phyloP scores from a whole-genome alignment of 2,797 vertebrate species.

The Acanthurus lineatus region DNA sequence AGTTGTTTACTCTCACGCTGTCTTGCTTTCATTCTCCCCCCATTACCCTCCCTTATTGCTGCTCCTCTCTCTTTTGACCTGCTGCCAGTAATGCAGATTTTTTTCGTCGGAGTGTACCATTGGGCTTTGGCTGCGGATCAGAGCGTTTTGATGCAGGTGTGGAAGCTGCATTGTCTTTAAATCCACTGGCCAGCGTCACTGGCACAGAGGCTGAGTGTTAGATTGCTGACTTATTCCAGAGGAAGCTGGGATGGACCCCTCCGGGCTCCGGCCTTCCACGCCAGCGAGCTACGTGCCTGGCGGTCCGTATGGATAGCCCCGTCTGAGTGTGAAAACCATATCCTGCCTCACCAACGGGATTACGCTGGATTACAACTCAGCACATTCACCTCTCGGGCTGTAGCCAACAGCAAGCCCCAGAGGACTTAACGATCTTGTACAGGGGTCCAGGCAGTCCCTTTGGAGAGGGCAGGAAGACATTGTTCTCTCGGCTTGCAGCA shows the following conservation, averaged over 20 bases:
- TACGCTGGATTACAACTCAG: slow-evolving; percentile 87
- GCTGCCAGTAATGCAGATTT: slow-evolving; percentile 28
- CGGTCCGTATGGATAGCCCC: slow-evolving; percentile 65
- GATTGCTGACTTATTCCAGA: slow-evolving; percentile 44
- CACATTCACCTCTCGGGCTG: slow-evolving; percentile 81
- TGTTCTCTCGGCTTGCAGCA: slow-evolving; percentile 54
- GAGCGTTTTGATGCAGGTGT: slow-evolving; percentile 58
- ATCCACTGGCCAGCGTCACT: slow-evolving; percentile 53
- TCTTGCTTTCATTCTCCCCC: slow-evolving; percentile 28
- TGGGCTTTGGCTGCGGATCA: slow-evolving; percentile 61
- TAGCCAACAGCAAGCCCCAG: slow-evolving; percentile 67
- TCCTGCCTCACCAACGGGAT: slow-evolving; percentile 84
- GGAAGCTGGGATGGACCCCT: slow-evolving; percentile 47
- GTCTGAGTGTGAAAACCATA: slow-evolving; percentile 80
- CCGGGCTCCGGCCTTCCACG: slow-evolving; percentile 60
- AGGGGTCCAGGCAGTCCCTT: slow-evolving; percentile 39
- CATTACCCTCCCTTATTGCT: slow-evolving; percentile 36
- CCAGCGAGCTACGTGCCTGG: slow-evolving; percentile 64
- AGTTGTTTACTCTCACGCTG: slow-evolving; percentile 40
- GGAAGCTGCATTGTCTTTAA: slow-evolving; percentile 68
- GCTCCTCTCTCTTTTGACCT: slow-evolving; percentile 49
- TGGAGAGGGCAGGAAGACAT: slow-evolving; percentile 45
- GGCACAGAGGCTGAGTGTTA: slow-evolving; percentile 38
- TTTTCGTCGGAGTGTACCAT: slow-evolving; percentile 25
- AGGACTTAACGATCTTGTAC: slow-evolving; percentile 59